Percentiles rank a stretch among this genome's conserved stretches.
Conservation (phyloP, 2,113 vertebrate genomes). For the Istiophorus platypterus region DNA sequence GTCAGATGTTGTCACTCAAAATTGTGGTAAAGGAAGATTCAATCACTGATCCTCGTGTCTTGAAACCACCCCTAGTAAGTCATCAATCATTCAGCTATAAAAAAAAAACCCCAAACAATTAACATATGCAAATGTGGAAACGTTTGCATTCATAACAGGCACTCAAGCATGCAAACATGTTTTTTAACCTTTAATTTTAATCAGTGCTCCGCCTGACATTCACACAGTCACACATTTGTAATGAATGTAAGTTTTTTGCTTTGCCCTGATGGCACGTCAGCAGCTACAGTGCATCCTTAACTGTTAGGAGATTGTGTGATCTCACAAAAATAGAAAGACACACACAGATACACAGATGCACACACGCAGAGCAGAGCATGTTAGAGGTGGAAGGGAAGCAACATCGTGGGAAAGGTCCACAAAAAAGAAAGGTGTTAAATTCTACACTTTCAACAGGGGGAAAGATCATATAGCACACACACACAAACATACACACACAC, state of each 20-base stretch:
- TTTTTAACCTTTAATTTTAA: constrained; percentile 8
- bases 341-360: constrained; percentile 4
- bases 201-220: not conserved
- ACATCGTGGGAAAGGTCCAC: constrained; percentile 73
- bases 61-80: not conserved
- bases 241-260: not conserved
- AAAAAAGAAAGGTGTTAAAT: constrained; percentile 67
- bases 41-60: not conserved
- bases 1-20: not conserved
- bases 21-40: not conserved
- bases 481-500: constrained; percentile 2
- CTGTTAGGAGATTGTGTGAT: not conserved
- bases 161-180: not conserved
- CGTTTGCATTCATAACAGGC: constrained; percentile 5
- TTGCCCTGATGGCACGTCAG: not conserved
- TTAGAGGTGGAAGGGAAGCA: not conserved
- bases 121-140: constrained; percentile 39
- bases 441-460: constrained; percentile 59
- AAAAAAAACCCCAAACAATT: constrained; percentile 2
- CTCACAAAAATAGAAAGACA: not conserved
- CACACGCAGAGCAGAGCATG: not conserved
- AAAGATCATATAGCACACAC: constrained; percentile 24
- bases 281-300: not conserved
- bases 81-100: constrained; percentile 27
- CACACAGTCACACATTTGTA: not conserved